Evolutionary conservation across 2,888 invertebrate species (phyloP), one percentile per base, ranked within the genome.

Genomic region (Antheraea yamamai): DNA sequence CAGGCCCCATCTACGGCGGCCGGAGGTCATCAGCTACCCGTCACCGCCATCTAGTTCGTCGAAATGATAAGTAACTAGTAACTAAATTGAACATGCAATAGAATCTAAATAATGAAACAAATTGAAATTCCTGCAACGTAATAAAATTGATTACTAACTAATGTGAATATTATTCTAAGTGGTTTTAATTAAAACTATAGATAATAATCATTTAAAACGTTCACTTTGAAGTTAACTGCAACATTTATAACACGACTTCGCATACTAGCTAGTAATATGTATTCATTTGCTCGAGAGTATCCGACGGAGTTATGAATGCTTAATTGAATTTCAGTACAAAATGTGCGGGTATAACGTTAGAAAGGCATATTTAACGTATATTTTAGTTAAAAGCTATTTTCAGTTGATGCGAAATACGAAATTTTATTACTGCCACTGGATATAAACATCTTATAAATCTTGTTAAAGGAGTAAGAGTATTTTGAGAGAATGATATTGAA

Each of bases 201-300:
- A 61, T 26, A n/a, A 23, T 64, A 26, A 26, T 26, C 16, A 12
- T 26, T 26, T 26, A 64, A 26, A 39, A 61, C 8, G 23, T 23
- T 64, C 12, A 64, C 4, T 26, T 64, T 64, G 14, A 16, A 64
- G 18, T 23, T 64, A 26, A 64, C 23, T 64, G 64, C 64, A 26
- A 64, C 64, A 12, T 16, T 64, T 3, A 26, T 64, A 64, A 64
- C 26, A 30, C 16, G 64, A 16, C 64, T 66, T 66, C 30, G 64
- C 30, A 66, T 66, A 61, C 61, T 61, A 61, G 12, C 23, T 61
- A 61, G n/a, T 66, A 66, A 30, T 30, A 66, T 30, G 26, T 66
- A 66, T 66, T 66, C 64, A 66, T 66, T 66, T 30, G 2, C 26
- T 66, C 64, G 64, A 30, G 64, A 16, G 64, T 66, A 66, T 66